phyloP scores from a whole-genome alignment of 2,797 vertebrate species.

The Sebastes iracundus region DNA sequence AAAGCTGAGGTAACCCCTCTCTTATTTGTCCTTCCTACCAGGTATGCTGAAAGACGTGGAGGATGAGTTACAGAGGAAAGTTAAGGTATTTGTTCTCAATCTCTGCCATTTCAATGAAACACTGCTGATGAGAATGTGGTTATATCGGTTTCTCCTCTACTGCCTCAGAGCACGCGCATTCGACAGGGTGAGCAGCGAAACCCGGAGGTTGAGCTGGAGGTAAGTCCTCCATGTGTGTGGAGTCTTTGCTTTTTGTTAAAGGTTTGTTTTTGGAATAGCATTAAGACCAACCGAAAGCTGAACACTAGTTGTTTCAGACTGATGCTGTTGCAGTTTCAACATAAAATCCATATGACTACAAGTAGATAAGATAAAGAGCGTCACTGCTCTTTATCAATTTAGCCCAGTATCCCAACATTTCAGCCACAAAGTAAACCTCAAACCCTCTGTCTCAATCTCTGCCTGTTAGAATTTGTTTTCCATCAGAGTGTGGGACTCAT shows the following conservation, averaged over 20 bases:
- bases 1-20: background rate
- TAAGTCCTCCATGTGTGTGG: slow-evolving; percentile 59
- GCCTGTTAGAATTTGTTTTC: background rate
- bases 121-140: background rate
- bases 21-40: slow-evolving; percentile 52
- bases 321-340: background rate
- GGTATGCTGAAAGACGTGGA: slow-evolving; percentile 99
- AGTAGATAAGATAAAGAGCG: background rate
- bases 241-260: background rate
- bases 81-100: slow-evolving; percentile 86
- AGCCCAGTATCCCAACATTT: background rate
- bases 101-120: background rate
- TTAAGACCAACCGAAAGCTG: background rate
- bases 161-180: slow-evolving; percentile 92
- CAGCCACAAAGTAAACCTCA: background rate
- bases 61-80: slow-evolving; percentile 97
- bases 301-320: background rate
- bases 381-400: background rate
- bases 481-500: slow-evolving; percentile 29
- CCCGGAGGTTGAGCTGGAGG: slow-evolving; percentile 96
- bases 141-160: background rate
- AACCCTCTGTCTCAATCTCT: background rate
- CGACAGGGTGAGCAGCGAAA: slow-evolving; percentile 97
- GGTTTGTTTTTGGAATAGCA: background rate
- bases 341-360: background rate